phyloP scores from a whole-genome alignment of 1,140 invertebrate genomes.

The Drosophila repleta region DNA sequence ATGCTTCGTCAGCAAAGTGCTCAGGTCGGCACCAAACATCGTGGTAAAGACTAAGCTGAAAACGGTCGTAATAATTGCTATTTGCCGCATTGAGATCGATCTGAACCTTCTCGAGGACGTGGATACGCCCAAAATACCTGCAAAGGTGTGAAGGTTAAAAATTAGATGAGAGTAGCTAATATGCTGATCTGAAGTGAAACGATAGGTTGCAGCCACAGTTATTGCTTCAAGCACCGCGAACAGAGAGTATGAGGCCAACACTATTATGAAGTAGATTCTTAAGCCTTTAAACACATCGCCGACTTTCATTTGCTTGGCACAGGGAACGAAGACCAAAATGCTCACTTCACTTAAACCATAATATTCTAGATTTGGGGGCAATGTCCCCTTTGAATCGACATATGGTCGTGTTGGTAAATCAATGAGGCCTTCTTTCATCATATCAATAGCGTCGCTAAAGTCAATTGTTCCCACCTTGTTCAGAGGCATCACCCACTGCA shows the following conservation, averaged over 20 bases:
- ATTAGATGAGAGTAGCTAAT: not conserved
- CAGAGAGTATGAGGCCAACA: conserved; percentile 10
- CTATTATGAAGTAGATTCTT: not conserved
- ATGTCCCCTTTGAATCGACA: not conserved
- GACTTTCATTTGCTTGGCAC: not conserved
- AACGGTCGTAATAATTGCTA: conserved; percentile 34
- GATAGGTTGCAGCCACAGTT: not conserved
- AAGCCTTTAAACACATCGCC: not conserved
- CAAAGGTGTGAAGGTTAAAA: conserved; percentile 32
- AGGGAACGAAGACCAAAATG: conserved; percentile 37
- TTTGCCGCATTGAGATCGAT: conserved; percentile 22
- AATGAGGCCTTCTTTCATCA: not conserved
- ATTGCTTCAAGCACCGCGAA: conserved; percentile 31
- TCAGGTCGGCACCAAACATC: conserved; percentile 39
- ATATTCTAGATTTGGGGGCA: not conserved
- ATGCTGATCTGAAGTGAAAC: not conserved
- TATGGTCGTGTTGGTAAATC: conserved; percentile 7
- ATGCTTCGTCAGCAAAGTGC: conserved; percentile 32
- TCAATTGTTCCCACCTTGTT: not conserved
- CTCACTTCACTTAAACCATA: not conserved
- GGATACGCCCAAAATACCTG: conserved; percentile 35
- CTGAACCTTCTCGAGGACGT: conserved; percentile 6
- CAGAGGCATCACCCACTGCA: not conserved
- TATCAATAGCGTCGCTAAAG: not conserved
- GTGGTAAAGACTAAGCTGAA: conserved; percentile 40